These are phyloP conservation scores for Halcyon smyrnensis DNA, from an alignment of 2,797 vertebrate genomes.

Conservation along the genomic window DNA sequence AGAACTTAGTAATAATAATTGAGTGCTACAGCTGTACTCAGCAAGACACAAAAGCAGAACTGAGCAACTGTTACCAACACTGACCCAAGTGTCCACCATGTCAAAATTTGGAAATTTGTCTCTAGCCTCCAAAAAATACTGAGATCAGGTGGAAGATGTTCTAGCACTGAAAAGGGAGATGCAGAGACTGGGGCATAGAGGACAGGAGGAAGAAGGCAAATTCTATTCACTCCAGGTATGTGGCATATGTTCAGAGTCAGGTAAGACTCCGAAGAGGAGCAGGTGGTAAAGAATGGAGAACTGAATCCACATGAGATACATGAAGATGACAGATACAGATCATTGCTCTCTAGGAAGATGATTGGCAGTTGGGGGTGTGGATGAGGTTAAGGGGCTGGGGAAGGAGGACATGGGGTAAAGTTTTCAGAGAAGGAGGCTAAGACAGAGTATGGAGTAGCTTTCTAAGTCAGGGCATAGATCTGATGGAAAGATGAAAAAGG, in stretches of 20 bases:
- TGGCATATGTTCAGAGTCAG: neutral
- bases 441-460: neutral
- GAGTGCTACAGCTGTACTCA: neutral
- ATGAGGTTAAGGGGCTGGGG: neutral
- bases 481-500: neutral
- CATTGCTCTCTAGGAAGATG: neutral
- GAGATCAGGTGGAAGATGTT: neutral
- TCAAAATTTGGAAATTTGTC: neutral
- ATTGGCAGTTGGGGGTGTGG: neutral
- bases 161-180: neutral
- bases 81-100: neutral
- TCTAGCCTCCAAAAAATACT: neutral
- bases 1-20: neutral
- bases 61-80: neutral
- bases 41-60: neutral
- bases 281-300: neutral
- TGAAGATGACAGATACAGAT: neutral
- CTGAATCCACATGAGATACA: neutral
- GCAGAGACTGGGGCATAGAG: neutral
- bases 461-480: neutral
- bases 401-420: neutral
- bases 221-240: neutral
- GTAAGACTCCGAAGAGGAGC: neutral
- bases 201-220: rapidly evolving
- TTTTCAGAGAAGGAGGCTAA: neutral